Base-by-base conservation (phyloP, 2,113 vertebrate species). In the Paramisgurnus dabryanus region DNA sequence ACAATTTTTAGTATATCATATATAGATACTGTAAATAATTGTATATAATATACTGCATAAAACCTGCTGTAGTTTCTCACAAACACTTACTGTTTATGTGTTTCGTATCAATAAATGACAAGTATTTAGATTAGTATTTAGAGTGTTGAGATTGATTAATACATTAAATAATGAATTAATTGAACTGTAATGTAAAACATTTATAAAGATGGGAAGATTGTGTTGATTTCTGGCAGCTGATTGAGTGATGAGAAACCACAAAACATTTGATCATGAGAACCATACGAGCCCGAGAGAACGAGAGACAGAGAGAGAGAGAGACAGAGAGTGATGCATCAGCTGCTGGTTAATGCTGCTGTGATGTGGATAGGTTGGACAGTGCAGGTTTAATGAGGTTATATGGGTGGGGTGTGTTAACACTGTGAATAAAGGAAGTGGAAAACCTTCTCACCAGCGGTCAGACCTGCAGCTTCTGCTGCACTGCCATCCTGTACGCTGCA, bases 401-500 rank as follows among this genome's bases (percentile, higher is more conserved):
- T 15, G 53, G 79, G 75, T 68, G 74, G 76, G 67, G 75, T 74
- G 68, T 55, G 79, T 76, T 55, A 58, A 11, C 39, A 6, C 18
- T 41, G 17, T 34, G 27, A 74, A 47, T 1, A 82, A 55, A 79
- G 71, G 65, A 79, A 61, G 45, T 34, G 43, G 63, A 68, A 71
- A 57, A 34, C 63, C 60, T 53, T n/a, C 57, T 61, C 66, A 99
- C 98, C 98, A 1, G 86, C 57, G 61, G 94, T 95, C n/a, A 99
- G 89, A 57, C 97, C 96, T 2, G 97, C 95, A 0, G 79, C 89
- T 45, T 94, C 92, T 27, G 98, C 97, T 1, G 94, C 91, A 47
- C 97, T 95, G 71, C 93, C 92, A 60, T 96, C 93, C 0, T 96
- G 89, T 63, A 99, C 89, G 61, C 87, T 96, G 89, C 91, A 91